Percentiles rank a stretch among this genome's conserved stretches.
Evolutionary conservation across 2,888 invertebrate genomes (phyloP).

Genomic region (Thymelicus acteon): DNA sequence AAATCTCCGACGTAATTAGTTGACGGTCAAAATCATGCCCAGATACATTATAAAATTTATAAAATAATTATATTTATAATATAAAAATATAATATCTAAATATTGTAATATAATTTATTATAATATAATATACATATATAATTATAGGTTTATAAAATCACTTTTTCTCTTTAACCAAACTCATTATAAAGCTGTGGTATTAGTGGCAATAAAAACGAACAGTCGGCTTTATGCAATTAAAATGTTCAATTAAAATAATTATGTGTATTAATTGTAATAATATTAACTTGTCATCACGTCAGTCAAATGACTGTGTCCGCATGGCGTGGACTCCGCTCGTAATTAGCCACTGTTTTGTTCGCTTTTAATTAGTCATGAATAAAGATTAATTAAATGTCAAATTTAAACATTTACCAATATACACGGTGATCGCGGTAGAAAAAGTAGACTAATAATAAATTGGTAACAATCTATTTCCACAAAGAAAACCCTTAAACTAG

Average conservation of each 20-base stretch:
- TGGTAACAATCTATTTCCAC: too few species aligned
- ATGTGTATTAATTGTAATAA: slow-evolving; percentile 8
- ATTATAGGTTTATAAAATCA: background rate
- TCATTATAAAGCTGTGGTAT: background rate
- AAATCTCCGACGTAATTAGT: too few species aligned
- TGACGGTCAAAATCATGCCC: too few species aligned
- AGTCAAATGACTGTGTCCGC: background rate
- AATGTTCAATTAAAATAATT: background rate
- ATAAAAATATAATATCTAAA: too few species aligned
- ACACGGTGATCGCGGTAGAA: too few species aligned
- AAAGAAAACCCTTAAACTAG: too few species aligned
- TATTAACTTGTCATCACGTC: slow-evolving; percentile 8
- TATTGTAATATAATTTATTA: too few species aligned
- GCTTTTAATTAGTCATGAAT: slow-evolving; percentile 11
- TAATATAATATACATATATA: too few species aligned
- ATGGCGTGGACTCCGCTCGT: background rate
- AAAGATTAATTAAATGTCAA: background rate
- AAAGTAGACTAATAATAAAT: too few species aligned
- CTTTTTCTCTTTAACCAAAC: background rate
- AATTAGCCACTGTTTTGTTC: slow-evolving; percentile 1
- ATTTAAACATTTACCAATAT: too few species aligned
- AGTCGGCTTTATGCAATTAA: background rate
- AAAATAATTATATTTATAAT: too few species aligned
- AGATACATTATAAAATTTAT: too few species aligned
- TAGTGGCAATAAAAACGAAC: background rate